Evolutionary conservation across 2,888 invertebrate genomes (phyloP).

Genomic region (Cephonodes hylas): DNA sequence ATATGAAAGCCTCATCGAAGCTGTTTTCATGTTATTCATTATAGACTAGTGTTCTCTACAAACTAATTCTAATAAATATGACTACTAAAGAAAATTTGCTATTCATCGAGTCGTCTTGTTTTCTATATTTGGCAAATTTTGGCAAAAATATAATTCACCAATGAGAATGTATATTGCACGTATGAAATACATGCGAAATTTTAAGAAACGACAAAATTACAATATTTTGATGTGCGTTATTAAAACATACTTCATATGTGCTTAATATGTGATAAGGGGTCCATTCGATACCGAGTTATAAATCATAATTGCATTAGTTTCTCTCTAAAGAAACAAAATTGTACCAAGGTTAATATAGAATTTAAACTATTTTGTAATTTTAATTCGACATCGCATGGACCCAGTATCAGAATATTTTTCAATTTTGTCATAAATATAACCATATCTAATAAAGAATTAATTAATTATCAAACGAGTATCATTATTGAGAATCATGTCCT

Average conservation of each 20-base stretch:
- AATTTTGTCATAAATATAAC: not conserved
- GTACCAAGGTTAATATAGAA: no score
- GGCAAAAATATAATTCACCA: constrained; percentile 61
- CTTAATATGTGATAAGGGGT: not conserved
- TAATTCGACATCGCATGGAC: not conserved
- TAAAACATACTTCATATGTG: not conserved
- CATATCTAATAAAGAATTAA: not conserved
- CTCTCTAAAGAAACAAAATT: no score
- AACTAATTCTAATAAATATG: constrained; percentile 53
- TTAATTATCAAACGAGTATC: constrained; percentile 20
- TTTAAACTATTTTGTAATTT: not conserved
- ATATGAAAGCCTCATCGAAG: constrained; percentile 57
- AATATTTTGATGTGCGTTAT: not conserved
- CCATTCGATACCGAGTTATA: not conserved
- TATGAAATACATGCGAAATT: not conserved
- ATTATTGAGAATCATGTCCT: constrained; percentile 56
- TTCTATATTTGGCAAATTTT: constrained; percentile 74
- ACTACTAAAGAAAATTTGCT: constrained; percentile 50
- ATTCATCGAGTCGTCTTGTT: constrained; percentile 52
- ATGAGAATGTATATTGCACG: not conserved
- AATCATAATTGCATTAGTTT: no score
- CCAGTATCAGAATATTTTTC: not conserved
- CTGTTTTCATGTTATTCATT: constrained; percentile 38
- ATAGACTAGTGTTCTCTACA: constrained; percentile 54
- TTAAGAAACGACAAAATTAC: not conserved